A percentile compares a stretch with the other conserved stretches of the same genome.
phyloP scores from a whole-genome alignment of 2,888 invertebrate species.

The Drosophila kuntzei region DNA sequence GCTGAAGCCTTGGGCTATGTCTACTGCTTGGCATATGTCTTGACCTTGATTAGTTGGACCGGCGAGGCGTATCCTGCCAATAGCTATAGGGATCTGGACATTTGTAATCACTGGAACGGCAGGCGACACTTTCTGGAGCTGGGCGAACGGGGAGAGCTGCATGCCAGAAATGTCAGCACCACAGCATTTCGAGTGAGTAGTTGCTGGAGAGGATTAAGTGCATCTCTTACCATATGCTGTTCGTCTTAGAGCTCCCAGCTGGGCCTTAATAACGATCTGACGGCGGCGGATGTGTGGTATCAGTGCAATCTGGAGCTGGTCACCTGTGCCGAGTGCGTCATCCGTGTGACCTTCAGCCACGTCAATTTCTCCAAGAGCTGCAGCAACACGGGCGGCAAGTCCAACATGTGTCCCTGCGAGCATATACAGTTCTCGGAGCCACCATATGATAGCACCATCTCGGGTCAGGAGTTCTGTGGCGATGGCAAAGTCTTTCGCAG shows the following conservation, averaged over 20 bases:
- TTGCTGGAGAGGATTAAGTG: not conserved
- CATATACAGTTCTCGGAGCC: conserved; percentile 89
- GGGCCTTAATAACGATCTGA: conserved; percentile 68
- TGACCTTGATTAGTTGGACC: conserved; percentile 53
- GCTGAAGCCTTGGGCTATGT: conserved; percentile 58
- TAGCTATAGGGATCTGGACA: conserved; percentile 84
- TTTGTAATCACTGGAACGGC: conserved; percentile 85
- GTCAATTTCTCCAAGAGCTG: conserved; percentile 84
- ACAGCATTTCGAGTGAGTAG: conserved; percentile 83
- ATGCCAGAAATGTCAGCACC: conserved; percentile 84
- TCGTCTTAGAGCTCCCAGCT: conserved; percentile 59
- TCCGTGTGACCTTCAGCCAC: conserved; percentile 84
- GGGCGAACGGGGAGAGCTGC: conserved; percentile 85
- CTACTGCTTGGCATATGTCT: conserved; percentile 60
- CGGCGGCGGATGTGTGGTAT: conserved; percentile 84
- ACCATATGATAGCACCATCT: conserved; percentile 87
- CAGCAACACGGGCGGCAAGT: conserved; percentile 77
- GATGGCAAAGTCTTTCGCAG: conserved; percentile 87
- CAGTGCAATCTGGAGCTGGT: conserved; percentile 89
- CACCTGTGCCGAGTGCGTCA: conserved; percentile 90
- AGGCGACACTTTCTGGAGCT: conserved; percentile 85
- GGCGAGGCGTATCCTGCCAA: conserved; percentile 77
- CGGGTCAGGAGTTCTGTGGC: conserved; percentile 88
- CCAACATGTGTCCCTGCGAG: conserved; percentile 87
- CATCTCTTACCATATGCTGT: not conserved